These are phyloP conservation scores for Eulacestoma nigropectus DNA, from an alignment of 2,113 vertebrate species.

Conservation along the genomic window DNA sequence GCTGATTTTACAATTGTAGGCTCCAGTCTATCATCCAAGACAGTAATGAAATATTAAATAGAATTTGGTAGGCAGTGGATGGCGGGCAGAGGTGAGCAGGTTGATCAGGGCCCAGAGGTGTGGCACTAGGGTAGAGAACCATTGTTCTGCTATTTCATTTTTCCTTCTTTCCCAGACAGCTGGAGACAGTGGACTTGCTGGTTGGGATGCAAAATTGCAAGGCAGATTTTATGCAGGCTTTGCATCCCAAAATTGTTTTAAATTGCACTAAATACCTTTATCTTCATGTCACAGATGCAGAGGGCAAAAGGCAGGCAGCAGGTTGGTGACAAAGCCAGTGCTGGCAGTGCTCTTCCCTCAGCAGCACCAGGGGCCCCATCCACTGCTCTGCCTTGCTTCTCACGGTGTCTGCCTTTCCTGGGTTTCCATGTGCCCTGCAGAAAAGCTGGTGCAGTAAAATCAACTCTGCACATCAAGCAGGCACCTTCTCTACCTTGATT, in stretches of 20 bases:
- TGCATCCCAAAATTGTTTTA: neutral
- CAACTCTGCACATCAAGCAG: neutral
- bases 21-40: neutral
- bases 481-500: neutral
- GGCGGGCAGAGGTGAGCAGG: neutral
- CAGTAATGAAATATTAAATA: neutral
- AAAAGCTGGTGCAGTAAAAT: neutral
- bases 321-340: neutral
- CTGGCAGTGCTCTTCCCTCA: neutral
- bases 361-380: accelerated
- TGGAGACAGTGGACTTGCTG: neutral
- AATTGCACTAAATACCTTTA: neutral
- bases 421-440: neutral
- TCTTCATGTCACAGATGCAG: neutral
- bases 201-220: neutral
- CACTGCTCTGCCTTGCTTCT: neutral
- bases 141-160: neutral
- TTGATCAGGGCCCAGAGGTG: neutral
- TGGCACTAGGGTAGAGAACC: neutral
- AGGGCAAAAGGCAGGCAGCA: neutral
- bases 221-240: neutral
- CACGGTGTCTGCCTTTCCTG: accelerated
- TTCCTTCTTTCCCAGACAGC: neutral
- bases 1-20: neutral
- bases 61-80: neutral